Conservation (phyloP, 2,797 vertebrate genomes). For the Pachyuromys duprasi region DNA sequence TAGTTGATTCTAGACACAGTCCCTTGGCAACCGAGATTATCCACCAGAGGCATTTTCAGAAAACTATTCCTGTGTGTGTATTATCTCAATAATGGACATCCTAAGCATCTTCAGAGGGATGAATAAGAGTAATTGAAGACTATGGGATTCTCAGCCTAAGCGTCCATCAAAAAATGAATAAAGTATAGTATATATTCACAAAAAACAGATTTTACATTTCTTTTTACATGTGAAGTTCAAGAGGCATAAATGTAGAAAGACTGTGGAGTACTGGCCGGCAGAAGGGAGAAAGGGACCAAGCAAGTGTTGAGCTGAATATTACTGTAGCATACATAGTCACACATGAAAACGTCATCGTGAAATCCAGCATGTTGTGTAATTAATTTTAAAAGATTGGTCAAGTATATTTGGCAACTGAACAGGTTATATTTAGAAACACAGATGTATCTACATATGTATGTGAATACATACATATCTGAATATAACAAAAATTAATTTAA, state of each 20-base stretch:
- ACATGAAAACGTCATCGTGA: background rate
- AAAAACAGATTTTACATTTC: background rate
- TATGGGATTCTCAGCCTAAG: background rate
- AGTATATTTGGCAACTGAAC: too few relatives aligned
- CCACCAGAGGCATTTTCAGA: background rate
- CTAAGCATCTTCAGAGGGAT: constrained; percentile 16
- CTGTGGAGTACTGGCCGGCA: background rate
- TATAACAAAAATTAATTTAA: too few relatives aligned
- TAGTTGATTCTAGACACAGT: background rate
- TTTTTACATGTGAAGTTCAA: background rate
- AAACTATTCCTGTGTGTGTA: background rate
- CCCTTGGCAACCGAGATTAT: background rate
- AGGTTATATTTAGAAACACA: too few relatives aligned
- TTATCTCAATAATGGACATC: background rate
- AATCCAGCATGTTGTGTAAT: background rate
- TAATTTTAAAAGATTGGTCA: background rate
- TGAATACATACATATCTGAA: too few relatives aligned
- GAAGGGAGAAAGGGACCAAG: background rate
- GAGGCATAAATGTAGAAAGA: background rate
- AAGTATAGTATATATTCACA: background rate
- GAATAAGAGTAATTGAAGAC: background rate
- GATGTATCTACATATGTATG: too few relatives aligned
- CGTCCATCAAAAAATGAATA: too few relatives aligned
- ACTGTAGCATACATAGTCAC: background rate
- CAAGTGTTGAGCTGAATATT: too few relatives aligned